Percentiles rank a stretch among this genome's conserved stretches.
phyloP scores from a whole-genome alignment of 2,797 vertebrate species.

The Leptatherina wallacei region DNA sequence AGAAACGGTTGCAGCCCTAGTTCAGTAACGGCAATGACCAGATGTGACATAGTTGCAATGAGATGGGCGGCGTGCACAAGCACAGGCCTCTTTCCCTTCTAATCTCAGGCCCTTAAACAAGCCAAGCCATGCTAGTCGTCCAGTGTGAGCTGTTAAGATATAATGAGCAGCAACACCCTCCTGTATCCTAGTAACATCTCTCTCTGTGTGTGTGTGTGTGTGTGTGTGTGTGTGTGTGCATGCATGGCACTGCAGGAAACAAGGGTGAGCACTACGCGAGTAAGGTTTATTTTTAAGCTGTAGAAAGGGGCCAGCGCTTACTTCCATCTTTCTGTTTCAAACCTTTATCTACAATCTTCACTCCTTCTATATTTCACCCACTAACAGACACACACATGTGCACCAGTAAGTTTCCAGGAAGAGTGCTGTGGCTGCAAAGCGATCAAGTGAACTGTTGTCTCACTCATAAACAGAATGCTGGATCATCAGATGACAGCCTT shows the following conservation, averaged over 20 bases:
- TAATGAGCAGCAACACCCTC: slow-evolving; percentile 78
- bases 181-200: slow-evolving; percentile 81
- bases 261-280: slow-evolving; percentile 45
- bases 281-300: slow-evolving; percentile 51
- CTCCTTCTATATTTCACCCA: slow-evolving; percentile 42
- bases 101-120: slow-evolving; percentile 73
- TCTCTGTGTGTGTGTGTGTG: slow-evolving; percentile 19
- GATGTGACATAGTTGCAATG: slow-evolving; percentile 33
- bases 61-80: slow-evolving; percentile 64
- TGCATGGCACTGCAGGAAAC: slow-evolving; percentile 47
- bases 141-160: slow-evolving; percentile 67
- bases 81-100: slow-evolving; percentile 69
- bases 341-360: slow-evolving; percentile 52
- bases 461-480: slow-evolving; percentile 69
- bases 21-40: slow-evolving; percentile 39
- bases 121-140: slow-evolving; percentile 55
- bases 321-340: slow-evolving; percentile 55
- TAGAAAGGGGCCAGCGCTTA: slow-evolving; percentile 42
- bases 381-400: slow-evolving; percentile 16
- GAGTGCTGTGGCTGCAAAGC: slow-evolving; percentile 57
- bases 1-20: slow-evolving; percentile 48
- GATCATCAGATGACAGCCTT: slow-evolving; percentile 67
- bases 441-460: slow-evolving; percentile 43
- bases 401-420: slow-evolving; percentile 74
- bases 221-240: not conserved